Evolutionary conservation across 2,113 vertebrate species (phyloP).

Genomic region (Anguilla japonica): DNA sequence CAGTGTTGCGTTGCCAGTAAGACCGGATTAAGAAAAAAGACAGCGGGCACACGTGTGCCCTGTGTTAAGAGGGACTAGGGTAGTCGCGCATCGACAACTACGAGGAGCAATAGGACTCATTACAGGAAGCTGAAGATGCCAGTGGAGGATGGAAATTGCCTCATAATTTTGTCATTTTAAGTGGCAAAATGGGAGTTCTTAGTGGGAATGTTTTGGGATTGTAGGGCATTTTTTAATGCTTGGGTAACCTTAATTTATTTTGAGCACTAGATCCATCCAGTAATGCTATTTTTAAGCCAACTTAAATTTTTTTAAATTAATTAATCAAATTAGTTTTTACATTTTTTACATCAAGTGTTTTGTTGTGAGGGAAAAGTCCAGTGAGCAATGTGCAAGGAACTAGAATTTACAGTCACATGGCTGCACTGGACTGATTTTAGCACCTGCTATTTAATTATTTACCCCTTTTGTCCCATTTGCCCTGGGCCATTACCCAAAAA

Average conservation of each 20-base stretch:
- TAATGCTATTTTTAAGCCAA: neutral
- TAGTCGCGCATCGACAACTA: neutral
- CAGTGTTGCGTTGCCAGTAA: neutral
- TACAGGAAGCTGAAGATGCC: neutral
- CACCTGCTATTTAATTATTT: neutral
- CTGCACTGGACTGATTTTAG: neutral
- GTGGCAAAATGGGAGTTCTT: neutral
- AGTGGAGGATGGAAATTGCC: neutral
- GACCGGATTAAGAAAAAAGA: neutral
- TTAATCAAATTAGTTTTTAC: too few relatives aligned
- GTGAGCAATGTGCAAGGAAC: neutral
- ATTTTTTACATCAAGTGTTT: neutral
- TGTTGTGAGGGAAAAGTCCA: neutral
- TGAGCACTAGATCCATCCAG: neutral
- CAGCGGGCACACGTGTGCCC: too few relatives aligned
- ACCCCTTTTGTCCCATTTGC: neutral
- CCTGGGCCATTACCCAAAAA: neutral
- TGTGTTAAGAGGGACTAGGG: too few relatives aligned
- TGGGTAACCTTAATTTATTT: neutral
- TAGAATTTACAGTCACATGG: neutral
- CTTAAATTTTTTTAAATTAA: too few relatives aligned
- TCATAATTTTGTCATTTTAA: neutral
- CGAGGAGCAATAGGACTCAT: neutral
- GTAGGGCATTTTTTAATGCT: too few relatives aligned
- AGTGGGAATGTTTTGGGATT: neutral